phyloP scores from a whole-genome alignment of 2,888 invertebrate species.

The Charanyca ferruginea region DNA sequence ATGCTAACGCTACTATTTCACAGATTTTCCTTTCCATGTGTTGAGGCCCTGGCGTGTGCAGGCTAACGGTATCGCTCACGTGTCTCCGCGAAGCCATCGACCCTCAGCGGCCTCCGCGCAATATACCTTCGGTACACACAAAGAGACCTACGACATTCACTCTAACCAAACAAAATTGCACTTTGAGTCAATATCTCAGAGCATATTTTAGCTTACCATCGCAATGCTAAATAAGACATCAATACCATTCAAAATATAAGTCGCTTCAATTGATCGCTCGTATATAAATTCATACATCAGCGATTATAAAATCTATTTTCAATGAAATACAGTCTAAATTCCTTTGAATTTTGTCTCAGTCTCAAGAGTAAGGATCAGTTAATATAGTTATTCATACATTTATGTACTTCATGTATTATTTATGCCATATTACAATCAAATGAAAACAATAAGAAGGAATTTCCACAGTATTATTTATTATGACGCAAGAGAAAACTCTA shows the following conservation, averaged over 20 bases:
- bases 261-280: slow-evolving; percentile 76
- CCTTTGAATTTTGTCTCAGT: slow-evolving; percentile 40
- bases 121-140: slow-evolving; percentile 67
- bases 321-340: slow-evolving; percentile 62
- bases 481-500: slow-evolving; percentile 51
- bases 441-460: slow-evolving; percentile 59
- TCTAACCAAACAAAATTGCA: slow-evolving; percentile 24
- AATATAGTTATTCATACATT: slow-evolving; percentile 66
- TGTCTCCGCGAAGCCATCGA: slow-evolving; percentile 89
- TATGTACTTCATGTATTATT: slow-evolving; percentile 64
- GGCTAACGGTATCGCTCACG: slow-evolving; percentile 89
- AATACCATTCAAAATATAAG: slow-evolving; percentile 57
- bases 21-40: slow-evolving; percentile 86
- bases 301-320: slow-evolving; percentile 69
- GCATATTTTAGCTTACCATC: slow-evolving; percentile 21
- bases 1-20: slow-evolving; percentile 78
- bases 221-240: slow-evolving; percentile 34
- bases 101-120: slow-evolving; percentile 89
- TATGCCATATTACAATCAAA: slow-evolving; percentile 58
- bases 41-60: slow-evolving; percentile 82
- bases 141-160: slow-evolving; percentile 33
- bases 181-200: background rate
- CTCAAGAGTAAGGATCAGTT: slow-evolving; percentile 58
- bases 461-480: slow-evolving; percentile 55
- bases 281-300: slow-evolving; percentile 67